Evolutionary conservation across 2,888 invertebrate species (phyloP).

Genomic region (Drosophila lutescens): DNA sequence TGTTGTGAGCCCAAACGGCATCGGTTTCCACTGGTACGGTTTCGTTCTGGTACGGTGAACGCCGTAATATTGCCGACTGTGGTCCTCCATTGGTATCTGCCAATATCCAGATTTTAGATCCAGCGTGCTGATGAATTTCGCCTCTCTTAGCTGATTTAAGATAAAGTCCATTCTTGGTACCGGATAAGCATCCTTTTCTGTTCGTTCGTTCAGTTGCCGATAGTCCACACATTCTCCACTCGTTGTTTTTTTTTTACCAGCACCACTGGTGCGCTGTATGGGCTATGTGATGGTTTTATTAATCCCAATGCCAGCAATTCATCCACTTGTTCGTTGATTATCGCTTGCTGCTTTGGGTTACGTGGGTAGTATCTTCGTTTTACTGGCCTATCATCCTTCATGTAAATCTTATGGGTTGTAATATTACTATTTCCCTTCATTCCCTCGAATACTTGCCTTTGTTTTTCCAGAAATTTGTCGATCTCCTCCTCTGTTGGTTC

Average conservation of each 20-base stretch:
- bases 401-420: neutral
- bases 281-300: no score
- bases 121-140: neutral
- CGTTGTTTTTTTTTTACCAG: neutral
- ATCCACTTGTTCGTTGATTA: neutral
- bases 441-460: neutral
- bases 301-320: no score
- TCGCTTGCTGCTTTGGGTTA: neutral
- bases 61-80: neutral
- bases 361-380: neutral
- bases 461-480: neutral
- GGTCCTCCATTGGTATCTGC: neutral
- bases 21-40: neutral
- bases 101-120: no score
- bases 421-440: neutral
- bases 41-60: neutral
- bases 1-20: neutral
- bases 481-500: neutral
- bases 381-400: neutral
- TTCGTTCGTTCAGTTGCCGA: neutral
- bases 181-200: conserved; percentile 2
- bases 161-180: neutral
- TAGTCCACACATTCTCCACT: conserved; percentile 4
- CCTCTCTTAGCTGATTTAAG: neutral
- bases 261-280: neutral